Evolutionary conservation across 2,113 vertebrate species (phyloP).

Genomic region (rabbit (Oryctolagus cuniculus)): mOryCun1.1 NC_091435.1:30498501-30499000

Average conservation of each 20-base stretch:
- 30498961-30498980: too few species aligned
- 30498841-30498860: not conserved
- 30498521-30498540: too few species aligned
- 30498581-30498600: not conserved
- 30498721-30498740: rapidly evolving
- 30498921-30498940: not conserved
- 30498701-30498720: not conserved
- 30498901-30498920: not conserved
- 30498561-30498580: too few species aligned
- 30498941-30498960: too few species aligned
- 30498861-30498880: not conserved
- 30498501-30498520: too few species aligned
- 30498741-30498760: conserved; percentile 4
- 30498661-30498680: not conserved
- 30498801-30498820: not conserved
- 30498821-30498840: conserved; percentile 19
- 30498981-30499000: too few species aligned
- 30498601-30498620: not conserved
- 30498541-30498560: too few species aligned
- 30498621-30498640: not conserved
- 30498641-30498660: not conserved
- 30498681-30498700: not conserved
- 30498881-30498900: conserved; percentile 8
- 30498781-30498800: not conserved
- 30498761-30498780: not conserved